Conservation (phyloP, 2,888 invertebrate genomes). For the Drosophila aldrichi region DNA sequence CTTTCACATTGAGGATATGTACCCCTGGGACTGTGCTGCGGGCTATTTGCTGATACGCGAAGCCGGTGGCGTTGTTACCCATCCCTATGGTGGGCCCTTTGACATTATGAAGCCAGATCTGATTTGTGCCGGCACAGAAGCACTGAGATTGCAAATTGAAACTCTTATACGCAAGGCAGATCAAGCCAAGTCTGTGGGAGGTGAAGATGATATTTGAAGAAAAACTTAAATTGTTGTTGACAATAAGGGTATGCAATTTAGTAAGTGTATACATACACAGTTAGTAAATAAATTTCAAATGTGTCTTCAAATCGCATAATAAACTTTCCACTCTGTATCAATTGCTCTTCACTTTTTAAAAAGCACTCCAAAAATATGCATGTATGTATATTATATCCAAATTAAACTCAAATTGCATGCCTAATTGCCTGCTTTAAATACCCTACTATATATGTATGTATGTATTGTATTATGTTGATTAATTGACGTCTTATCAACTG, state of each 20-base stretch:
- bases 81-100: slow-evolving; percentile 87
- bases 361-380: slow-evolving; percentile 6
- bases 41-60: slow-evolving; percentile 90
- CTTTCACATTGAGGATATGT: slow-evolving; percentile 90
- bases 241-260: too few species aligned
- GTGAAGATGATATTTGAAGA: slow-evolving; percentile 24
- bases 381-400: not conserved
- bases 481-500: slow-evolving; percentile 5
- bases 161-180: slow-evolving; percentile 86
- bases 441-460: not conserved
- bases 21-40: slow-evolving; percentile 93
- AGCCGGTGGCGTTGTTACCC: slow-evolving; percentile 90
- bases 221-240: not conserved
- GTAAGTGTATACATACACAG: not conserved
- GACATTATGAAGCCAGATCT: slow-evolving; percentile 87
- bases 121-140: slow-evolving; percentile 86
- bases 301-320: not conserved
- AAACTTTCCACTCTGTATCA: slow-evolving; percentile 3
- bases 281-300: too few species aligned
- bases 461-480: not conserved
- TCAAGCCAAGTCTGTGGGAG: slow-evolving; percentile 77
- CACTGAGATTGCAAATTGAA: slow-evolving; percentile 86
- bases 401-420: not conserved
- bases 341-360: not conserved
- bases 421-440: not conserved